A percentile compares a stretch with the other conserved stretches of the same genome.
phyloP scores from a whole-genome alignment of 2,888 invertebrate species.

The Drosophila buzzatii region DNA sequence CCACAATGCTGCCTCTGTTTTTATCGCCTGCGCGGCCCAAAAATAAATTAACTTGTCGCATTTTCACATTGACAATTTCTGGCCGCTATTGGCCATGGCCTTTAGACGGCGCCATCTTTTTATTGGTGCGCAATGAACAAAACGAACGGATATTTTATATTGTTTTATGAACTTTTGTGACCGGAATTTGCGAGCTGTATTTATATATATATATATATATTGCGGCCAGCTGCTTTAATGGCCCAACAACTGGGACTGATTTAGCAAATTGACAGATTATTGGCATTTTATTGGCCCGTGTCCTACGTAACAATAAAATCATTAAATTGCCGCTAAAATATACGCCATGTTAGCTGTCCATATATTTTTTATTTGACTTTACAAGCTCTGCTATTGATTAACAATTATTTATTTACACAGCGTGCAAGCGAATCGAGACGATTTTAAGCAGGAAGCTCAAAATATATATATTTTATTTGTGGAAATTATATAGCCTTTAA shows the following conservation, averaged over 20 bases:
- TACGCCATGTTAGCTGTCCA: slow-evolving; percentile 27
- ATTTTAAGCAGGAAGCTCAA: background rate
- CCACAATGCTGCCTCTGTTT: slow-evolving; percentile 44
- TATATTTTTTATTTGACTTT: slow-evolving; percentile 9
- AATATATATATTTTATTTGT: too few relatives aligned
- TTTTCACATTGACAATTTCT: slow-evolving; percentile 71
- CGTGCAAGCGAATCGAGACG: background rate
- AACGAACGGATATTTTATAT: slow-evolving; percentile 65
- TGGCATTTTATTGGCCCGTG: slow-evolving; percentile 63
- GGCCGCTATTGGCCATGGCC: slow-evolving; percentile 57
- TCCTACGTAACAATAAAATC: slow-evolving; percentile 27
- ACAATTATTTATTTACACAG: slow-evolving; percentile 11
- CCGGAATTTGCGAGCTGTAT: slow-evolving; percentile 40
- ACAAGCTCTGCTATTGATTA: slow-evolving; percentile 35
- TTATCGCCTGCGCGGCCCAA: slow-evolving; percentile 57
- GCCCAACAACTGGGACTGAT: slow-evolving; percentile 69
- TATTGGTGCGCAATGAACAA: slow-evolving; percentile 39
- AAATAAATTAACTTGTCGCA: slow-evolving; percentile 76
- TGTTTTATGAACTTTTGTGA: slow-evolving; percentile 71
- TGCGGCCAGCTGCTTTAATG: slow-evolving; percentile 50
- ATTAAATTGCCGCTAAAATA: slow-evolving; percentile 47
- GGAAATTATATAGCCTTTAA: too few relatives aligned
- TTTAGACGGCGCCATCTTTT: slow-evolving; percentile 49
- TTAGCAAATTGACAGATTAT: slow-evolving; percentile 79
- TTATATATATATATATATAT: slow-evolving; percentile 18